phyloP scores from a whole-genome alignment of 2,113 vertebrate genomes.

The Spheniscus mendiculus region DNA sequence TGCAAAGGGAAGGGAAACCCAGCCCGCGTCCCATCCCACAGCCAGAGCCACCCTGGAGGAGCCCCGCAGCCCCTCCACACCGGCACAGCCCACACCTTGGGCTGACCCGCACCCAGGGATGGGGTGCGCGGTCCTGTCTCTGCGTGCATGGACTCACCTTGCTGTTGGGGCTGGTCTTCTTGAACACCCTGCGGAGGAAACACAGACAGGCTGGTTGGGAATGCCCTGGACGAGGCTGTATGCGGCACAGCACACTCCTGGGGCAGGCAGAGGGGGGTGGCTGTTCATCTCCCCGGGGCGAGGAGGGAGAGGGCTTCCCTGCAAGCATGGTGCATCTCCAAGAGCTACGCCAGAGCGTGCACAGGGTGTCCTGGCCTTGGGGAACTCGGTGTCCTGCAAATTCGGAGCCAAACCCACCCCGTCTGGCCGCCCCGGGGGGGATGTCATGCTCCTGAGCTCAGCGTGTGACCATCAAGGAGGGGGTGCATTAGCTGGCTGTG shows the following conservation, averaged over 20 bases:
- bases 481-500: not conserved
- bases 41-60: not conserved
- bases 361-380: not conserved
- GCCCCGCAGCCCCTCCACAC: not conserved
- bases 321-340: not conserved
- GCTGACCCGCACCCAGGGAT: not conserved
- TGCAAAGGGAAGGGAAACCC: not conserved
- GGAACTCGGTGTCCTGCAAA: not conserved
- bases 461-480: not conserved
- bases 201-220: not conserved
- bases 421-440: rapidly evolving
- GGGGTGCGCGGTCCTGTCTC: rapidly evolving
- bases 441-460: not conserved
- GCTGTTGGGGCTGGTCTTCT: conserved; percentile 85
- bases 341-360: rapidly evolving
- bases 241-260: not conserved
- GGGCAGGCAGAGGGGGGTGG: not conserved
- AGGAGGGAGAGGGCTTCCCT: not conserved
- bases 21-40: rapidly evolving
- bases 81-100: not conserved
- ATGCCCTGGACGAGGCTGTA: not conserved
- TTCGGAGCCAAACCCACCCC: not conserved
- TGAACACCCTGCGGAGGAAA: conserved; percentile 80
- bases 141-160: conserved; percentile 67
- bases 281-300: not conserved